These are phyloP conservation scores for Pseudomyrmex cubaensis DNA, from an alignment of 1,140 invertebrate genomes.

Conservation along the genomic window DNA sequence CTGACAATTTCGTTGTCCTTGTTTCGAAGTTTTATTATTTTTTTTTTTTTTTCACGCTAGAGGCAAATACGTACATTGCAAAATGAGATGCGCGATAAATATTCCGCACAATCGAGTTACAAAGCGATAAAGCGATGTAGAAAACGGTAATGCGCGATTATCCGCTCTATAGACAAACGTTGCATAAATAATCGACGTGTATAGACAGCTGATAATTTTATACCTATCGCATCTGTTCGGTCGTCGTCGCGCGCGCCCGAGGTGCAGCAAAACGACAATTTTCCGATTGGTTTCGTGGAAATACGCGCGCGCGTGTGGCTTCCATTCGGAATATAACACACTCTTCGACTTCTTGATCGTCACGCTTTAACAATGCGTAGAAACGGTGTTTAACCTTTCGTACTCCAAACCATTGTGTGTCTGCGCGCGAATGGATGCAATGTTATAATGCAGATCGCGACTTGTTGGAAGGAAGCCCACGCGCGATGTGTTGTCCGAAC, in stretches of 20 bases:
- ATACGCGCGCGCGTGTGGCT: neutral
- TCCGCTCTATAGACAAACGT: neutral
- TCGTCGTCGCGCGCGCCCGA: too few species aligned
- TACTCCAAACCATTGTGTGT: conserved; percentile 6
- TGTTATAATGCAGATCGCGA: conserved; percentile 24
- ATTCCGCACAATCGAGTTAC: neutral
- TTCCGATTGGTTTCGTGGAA: conserved; percentile 21
- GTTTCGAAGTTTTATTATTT: too few species aligned
- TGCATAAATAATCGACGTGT: conserved; percentile 39
- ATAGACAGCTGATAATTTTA: conserved; percentile 46
- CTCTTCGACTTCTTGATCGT: neutral
- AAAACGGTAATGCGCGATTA: conserved; percentile 18
- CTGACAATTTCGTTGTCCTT: too few species aligned
- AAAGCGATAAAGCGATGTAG: neutral
- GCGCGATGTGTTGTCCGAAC: neutral
- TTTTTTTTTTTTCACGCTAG: too few species aligned
- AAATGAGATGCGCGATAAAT: neutral
- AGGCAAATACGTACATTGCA: neutral
- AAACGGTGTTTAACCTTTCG: conserved; percentile 46
- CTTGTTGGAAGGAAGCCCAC: conserved; percentile 13
- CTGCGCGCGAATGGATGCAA: too few species aligned
- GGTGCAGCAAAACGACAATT: conserved; percentile 28
- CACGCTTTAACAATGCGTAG: neutral
- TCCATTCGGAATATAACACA: too few species aligned
- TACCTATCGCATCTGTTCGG: conserved; percentile 24